Evolutionary conservation across 1,140 invertebrate species (phyloP).

Genomic region (Sarcophaga bullata): DNA sequence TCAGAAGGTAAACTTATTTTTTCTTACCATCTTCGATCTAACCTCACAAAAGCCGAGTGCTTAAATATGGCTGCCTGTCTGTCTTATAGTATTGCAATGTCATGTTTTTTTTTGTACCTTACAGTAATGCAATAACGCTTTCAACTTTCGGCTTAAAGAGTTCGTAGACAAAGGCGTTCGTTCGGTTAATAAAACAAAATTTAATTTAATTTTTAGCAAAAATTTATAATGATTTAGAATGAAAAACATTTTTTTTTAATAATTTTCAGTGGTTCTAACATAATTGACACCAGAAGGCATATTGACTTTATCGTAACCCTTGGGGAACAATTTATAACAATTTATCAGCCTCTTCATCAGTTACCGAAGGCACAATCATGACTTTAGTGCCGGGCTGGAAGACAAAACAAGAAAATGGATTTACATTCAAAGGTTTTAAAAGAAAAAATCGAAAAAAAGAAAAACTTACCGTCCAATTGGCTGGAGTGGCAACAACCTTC

Average conservation of each 20-base stretch:
- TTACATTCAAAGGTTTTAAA: background rate
- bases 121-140: too few species aligned
- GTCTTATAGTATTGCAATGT: too few species aligned
- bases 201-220: too few species aligned
- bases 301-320: constrained; percentile 73
- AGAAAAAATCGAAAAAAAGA: constrained; percentile 42
- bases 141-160: too few species aligned
- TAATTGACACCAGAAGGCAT: constrained; percentile 86
- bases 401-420: background rate
- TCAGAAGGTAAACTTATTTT: too few species aligned
- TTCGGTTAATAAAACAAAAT: too few species aligned
- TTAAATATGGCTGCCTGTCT: too few species aligned
- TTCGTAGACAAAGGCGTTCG: too few species aligned
- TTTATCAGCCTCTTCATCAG: constrained; percentile 75
- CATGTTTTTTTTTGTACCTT: too few species aligned
- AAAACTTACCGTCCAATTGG: constrained; percentile 82
- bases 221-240: too few species aligned
- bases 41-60: too few species aligned
- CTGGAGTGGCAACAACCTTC: constrained; percentile 84
- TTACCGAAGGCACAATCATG: constrained; percentile 83
- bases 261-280: constrained; percentile 79
- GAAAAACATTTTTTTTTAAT: constrained; percentile 60
- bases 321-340: constrained; percentile 81
- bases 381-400: constrained; percentile 78
- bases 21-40: too few species aligned